Percentiles rank a stretch among this genome's conserved stretches.
Conservation (phyloP, 2,797 vertebrate species). For the Rallus crepitans region DNA sequence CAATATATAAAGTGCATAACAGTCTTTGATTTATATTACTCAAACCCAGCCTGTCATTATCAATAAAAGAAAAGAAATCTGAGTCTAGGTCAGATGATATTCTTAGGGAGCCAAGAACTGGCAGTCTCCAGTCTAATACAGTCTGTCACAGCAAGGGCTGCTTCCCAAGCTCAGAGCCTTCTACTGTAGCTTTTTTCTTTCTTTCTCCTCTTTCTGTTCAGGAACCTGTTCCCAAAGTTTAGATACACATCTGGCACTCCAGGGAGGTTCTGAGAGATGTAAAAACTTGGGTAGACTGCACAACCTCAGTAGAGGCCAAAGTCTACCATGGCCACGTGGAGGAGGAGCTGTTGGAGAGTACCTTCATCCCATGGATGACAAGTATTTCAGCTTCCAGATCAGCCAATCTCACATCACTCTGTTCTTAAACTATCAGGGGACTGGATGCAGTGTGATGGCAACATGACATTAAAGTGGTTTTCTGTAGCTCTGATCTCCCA, state of each 20-base stretch:
- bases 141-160: not conserved
- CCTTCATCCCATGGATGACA: not conserved
- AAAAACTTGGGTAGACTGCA: not conserved
- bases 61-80: not conserved
- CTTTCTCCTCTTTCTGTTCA: not conserved
- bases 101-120: not conserved
- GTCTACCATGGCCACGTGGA: not conserved
- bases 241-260: not conserved
- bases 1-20: not conserved
- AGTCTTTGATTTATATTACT: conserved; percentile 1
- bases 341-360: not conserved
- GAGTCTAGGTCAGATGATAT: not conserved
- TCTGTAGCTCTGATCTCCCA: not conserved
- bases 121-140: not conserved
- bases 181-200: not conserved
- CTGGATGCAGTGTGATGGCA: not conserved
- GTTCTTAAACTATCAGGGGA: not conserved
- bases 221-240: not conserved
- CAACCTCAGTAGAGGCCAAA: not conserved
- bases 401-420: not conserved
- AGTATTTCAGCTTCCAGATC: not conserved
- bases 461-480: not conserved
- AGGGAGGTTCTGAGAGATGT: not conserved
- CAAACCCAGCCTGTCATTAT: not conserved
- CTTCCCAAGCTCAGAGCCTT: not conserved